A percentile compares a stretch with the other conserved stretches of the same genome.
These are phyloP conservation scores for Oncorhynchus tshawytscha DNA, from an alignment of 2,113 vertebrate species.

Conservation along the genomic window DNA sequence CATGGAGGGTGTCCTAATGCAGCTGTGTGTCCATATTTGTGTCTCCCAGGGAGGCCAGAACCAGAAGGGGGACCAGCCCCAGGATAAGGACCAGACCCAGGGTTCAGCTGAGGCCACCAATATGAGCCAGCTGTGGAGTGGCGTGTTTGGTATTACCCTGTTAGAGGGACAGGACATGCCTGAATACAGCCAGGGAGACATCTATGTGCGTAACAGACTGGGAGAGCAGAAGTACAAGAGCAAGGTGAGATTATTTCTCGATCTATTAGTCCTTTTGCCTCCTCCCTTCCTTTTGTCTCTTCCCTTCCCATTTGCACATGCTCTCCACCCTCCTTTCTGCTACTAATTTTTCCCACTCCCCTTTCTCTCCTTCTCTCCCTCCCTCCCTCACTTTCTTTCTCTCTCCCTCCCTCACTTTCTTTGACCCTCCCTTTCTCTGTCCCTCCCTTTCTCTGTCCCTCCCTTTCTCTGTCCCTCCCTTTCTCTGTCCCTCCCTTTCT, in stretches of 20 bases:
- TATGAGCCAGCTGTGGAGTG: slow-evolving; percentile 84
- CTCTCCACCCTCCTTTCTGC: slow-evolving; percentile 41
- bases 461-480: slow-evolving; percentile 5
- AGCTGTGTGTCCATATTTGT: not conserved
- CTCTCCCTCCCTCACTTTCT: too few species aligned
- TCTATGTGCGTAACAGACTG: slow-evolving; percentile 88
- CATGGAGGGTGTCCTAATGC: not conserved
- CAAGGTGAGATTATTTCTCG: slow-evolving; percentile 76
- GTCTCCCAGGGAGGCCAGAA: slow-evolving; percentile 63
- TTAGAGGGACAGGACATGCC: slow-evolving; percentile 88
- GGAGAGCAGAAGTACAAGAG: slow-evolving; percentile 93
- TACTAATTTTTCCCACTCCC: not conserved
- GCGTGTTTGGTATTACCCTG: slow-evolving; percentile 83
- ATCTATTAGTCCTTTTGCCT: too few species aligned
- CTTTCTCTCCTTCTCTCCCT: slow-evolving; percentile 19
- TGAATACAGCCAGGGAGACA: slow-evolving; percentile 74
- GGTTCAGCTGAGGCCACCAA: slow-evolving; percentile 50
- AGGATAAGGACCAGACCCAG: slow-evolving; percentile 29
- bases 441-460: too few species aligned
- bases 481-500: slow-evolving; percentile 5
- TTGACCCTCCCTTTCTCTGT: too few species aligned
- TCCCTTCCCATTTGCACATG: slow-evolving; percentile 18
- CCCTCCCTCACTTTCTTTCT: too few species aligned
- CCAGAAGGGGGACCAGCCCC: slow-evolving; percentile 45
- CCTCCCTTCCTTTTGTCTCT: slow-evolving; percentile 26